Percentiles rank a stretch among this genome's conserved stretches.
Evolutionary conservation across 2,797 vertebrate genomes (phyloP).

Genomic region (Ciconia nigra): DNA sequence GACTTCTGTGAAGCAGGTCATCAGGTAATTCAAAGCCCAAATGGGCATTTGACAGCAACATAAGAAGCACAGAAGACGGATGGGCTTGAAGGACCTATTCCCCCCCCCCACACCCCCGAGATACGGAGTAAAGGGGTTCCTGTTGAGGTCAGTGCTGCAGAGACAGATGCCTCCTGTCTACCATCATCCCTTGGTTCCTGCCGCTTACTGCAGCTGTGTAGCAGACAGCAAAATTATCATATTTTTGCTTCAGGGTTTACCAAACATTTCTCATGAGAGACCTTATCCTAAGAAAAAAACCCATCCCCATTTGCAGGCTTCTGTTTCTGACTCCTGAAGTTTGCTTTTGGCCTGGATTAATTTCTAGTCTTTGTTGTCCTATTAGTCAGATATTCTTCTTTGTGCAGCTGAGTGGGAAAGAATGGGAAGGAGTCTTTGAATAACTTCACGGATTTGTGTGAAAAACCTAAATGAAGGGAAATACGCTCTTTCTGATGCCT

Average conservation of each 20-base stretch:
- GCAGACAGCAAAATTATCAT: background rate
- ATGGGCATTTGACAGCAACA: background rate
- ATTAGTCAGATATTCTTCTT: background rate
- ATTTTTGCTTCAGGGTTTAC: background rate
- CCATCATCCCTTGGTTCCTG: background rate
- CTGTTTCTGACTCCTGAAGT: background rate
- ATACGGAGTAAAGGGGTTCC: accelerated
- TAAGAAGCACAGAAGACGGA: background rate
- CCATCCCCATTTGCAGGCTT: background rate
- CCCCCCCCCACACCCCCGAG: too few relatives aligned
- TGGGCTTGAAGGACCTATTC: background rate
- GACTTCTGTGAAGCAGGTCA: background rate
- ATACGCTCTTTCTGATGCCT: background rate
- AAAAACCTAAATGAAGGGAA: background rate
- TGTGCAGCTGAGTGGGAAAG: background rate
- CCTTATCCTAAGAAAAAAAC: background rate
- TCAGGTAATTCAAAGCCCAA: background rate
- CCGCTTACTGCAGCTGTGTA: background rate
- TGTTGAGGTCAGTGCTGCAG: background rate
- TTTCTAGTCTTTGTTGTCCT: background rate
- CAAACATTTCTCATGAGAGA: background rate
- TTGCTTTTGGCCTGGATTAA: background rate
- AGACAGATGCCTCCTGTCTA: background rate
- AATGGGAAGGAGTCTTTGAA: background rate
- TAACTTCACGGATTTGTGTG: background rate